Percentiles rank a stretch among this genome's conserved stretches.
These are phyloP conservation scores for Ricordea florida DNA, from an alignment of 92 coral and sea anemone genomes.

Conservation along the genomic window DNA sequence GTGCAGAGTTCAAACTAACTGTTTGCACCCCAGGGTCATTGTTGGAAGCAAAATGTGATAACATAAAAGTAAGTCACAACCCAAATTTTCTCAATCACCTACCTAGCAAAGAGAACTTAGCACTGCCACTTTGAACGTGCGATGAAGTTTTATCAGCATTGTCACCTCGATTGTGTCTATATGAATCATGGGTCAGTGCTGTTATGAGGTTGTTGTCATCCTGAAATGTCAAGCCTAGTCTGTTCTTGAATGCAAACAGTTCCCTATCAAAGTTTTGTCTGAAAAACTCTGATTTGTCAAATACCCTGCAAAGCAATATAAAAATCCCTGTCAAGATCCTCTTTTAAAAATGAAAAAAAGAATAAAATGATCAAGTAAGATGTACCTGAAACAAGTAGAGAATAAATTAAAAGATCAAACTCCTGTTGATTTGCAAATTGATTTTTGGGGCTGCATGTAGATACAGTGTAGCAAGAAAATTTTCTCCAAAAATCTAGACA, in stretches of 20 bases:
- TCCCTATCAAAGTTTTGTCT: slow-evolving; percentile 83
- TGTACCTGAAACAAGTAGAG: neutral
- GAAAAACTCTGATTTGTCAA: slow-evolving; percentile 89
- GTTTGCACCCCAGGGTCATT: too few species aligned
- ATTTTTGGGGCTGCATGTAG: too few species aligned
- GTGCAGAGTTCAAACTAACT: too few species aligned
- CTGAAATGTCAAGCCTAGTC: slow-evolving; percentile 66
- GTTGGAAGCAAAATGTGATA: neutral
- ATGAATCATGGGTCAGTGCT: slow-evolving; percentile 81
- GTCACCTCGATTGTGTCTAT: neutral
- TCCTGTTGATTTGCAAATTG: too few species aligned
- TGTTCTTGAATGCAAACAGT: slow-evolving; percentile 84
- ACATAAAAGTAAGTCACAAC: neutral
- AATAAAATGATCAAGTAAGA: neutral
- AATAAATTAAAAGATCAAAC: neutral
- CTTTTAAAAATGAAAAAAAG: too few species aligned
- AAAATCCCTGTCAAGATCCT: too few species aligned
- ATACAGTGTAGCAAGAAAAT: too few species aligned
- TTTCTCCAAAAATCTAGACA: too few species aligned
- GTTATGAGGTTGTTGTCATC: slow-evolving; percentile 54
- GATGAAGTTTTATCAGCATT: neutral
- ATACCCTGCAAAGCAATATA: slow-evolving; percentile 71
- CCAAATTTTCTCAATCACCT: neutral
- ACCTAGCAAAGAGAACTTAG: slow-evolving; percentile 87
- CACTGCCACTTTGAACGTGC: slow-evolving; percentile 48